phyloP scores from a whole-genome alignment of 2,797 vertebrate species.

The Ficedula albicollis region DNA sequence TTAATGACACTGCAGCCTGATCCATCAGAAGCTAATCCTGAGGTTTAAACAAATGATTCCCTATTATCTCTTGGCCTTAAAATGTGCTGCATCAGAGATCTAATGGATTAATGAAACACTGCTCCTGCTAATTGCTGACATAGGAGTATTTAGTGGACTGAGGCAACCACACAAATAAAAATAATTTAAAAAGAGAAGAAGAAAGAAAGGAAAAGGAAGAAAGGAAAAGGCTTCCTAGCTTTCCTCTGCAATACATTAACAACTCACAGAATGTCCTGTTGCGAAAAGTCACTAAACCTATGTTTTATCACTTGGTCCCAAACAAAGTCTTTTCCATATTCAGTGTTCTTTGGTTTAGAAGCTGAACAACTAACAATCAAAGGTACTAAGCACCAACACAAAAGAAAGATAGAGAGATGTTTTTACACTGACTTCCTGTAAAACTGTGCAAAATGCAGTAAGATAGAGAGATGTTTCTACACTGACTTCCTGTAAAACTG shows the following conservation, averaged over 20 bases:
- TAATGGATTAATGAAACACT: conserved; percentile 85
- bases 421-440: background rate
- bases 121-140: conserved; percentile 87
- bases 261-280: conserved; percentile 53
- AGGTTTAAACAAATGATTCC: conserved; percentile 73
- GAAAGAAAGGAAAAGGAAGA: background rate
- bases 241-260: conserved; percentile 66
- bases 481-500: background rate
- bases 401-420: background rate
- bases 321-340: background rate
- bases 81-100: conserved; percentile 73
- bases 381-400: background rate
- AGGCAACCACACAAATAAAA: conserved; percentile 72
- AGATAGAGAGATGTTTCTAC: background rate
- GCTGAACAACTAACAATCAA: background rate
- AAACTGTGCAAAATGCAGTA: background rate
- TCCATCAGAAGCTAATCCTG: conserved; percentile 68
- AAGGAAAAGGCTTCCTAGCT: conserved; percentile 27
- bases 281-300: background rate
- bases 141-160: conserved; percentile 71
- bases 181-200: background rate
- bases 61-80: conserved; percentile 77
- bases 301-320: background rate
- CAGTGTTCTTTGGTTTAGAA: background rate
- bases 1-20: conserved; percentile 28